These are phyloP conservation scores for Lacanobia wlatinum DNA, from an alignment of 2,888 invertebrate species.

Conservation along the genomic window DNA sequence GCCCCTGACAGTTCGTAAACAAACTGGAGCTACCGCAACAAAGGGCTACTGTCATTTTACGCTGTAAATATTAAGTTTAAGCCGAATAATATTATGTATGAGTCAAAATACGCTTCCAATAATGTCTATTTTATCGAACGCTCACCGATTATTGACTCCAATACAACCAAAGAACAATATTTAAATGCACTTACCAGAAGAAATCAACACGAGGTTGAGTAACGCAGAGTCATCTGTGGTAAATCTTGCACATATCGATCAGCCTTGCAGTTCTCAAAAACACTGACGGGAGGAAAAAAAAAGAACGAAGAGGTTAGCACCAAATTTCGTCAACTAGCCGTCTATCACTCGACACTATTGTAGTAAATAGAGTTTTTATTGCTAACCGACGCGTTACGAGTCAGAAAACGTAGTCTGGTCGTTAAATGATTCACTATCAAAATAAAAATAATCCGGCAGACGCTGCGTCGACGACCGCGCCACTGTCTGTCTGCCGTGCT, in stretches of 20 bases:
- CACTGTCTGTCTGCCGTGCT: constrained; percentile 91
- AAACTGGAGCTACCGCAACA: constrained; percentile 91
- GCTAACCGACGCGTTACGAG: constrained; percentile 74
- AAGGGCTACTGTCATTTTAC: constrained; percentile 78
- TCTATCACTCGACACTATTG: constrained; percentile 81
- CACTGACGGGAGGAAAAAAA: constrained; percentile 81
- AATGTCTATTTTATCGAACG: constrained; percentile 66
- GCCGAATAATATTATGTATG: constrained; percentile 57
- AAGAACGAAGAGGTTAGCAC: constrained; percentile 89
- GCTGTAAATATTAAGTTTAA: constrained; percentile 65
- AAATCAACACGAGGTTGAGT: constrained; percentile 77
- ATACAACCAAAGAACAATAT: constrained; percentile 54
- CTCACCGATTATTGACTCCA: constrained; percentile 62
- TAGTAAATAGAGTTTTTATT: constrained; percentile 80
- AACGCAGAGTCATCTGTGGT: constrained; percentile 89
- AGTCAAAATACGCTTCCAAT: constrained; percentile 56
- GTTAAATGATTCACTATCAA: constrained; percentile 89
- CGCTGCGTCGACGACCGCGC: constrained; percentile 89
- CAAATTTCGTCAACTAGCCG: constrained; percentile 80
- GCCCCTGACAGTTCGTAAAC: constrained; percentile 91
- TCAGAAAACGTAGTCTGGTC: constrained; percentile 79
- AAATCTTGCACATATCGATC: constrained; percentile 91
- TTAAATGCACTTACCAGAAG: constrained; percentile 83
- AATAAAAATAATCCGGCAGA: constrained; percentile 90
- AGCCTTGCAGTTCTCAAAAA: constrained; percentile 90